These are phyloP conservation scores for Tapirus indicus DNA, from an alignment of 2,797 vertebrate species.

Conservation along the genomic window DNA sequence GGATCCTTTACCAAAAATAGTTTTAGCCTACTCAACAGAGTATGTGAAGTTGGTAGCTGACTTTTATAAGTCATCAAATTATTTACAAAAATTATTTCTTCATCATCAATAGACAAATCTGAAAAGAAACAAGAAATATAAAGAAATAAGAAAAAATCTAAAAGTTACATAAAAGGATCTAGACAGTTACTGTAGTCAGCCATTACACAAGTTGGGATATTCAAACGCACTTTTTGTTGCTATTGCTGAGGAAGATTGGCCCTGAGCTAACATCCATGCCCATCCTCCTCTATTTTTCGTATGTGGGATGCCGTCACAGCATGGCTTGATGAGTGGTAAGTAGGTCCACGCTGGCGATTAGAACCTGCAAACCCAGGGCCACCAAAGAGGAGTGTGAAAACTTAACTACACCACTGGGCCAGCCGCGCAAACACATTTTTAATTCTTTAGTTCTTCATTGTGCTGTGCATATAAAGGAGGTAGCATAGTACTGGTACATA, in stretches of 20 bases:
- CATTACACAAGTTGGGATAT: not conserved
- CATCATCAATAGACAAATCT: conserved; percentile 91
- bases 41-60: conserved; percentile 88
- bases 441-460: conserved; percentile 43
- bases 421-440: not conserved
- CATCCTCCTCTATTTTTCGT: no score
- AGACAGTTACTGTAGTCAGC: not conserved
- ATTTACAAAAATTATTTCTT: conserved; percentile 88
- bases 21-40: conserved; percentile 89
- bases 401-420: no score
- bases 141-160: conserved; percentile 54
- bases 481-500: not conserved
- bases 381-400: no score
- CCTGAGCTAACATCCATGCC: no score
- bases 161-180: conserved; percentile 41
- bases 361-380: no score
- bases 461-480: conserved; percentile 23
- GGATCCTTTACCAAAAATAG: conserved; percentile 90
- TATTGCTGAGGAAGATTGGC: no score
- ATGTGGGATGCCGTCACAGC: no score
- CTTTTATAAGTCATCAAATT: conserved; percentile 86
- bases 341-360: no score
- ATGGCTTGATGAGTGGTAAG: no score
- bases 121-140: conserved; percentile 76
- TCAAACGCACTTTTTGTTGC: conserved; percentile 18